Percentiles rank a stretch among this genome's conserved stretches.
phyloP scores from a whole-genome alignment of 2,888 invertebrate genomes.

The Caenorhabditis becei region DNA sequence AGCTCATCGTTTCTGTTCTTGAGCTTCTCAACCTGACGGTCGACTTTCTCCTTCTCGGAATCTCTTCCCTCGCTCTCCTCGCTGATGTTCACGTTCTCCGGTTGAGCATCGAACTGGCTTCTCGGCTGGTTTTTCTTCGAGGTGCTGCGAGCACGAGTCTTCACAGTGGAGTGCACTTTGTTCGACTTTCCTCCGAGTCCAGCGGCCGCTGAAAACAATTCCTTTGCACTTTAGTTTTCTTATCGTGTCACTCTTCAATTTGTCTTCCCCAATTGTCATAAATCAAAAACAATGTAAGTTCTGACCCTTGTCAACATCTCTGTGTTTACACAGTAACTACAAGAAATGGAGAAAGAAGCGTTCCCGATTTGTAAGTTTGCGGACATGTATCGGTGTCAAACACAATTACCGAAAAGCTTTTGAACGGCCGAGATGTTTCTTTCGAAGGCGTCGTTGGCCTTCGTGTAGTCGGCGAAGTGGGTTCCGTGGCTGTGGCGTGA shows the following conservation, averaged over 20 bases:
- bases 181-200: conserved; percentile 56
- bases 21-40: conserved; percentile 52
- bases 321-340: conserved; percentile 1
- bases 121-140: conserved; percentile 62
- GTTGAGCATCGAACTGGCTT: conserved; percentile 72
- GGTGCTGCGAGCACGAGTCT: conserved; percentile 59
- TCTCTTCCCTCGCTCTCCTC: conserved; percentile 66
- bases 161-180: conserved; percentile 39
- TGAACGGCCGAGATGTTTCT: conserved; percentile 71
- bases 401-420: conserved; percentile 66
- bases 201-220: conserved; percentile 62
- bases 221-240: conserved; percentile 2
- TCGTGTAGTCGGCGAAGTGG: conserved; percentile 69
- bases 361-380: conserved; percentile 7
- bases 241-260: conserved; percentile 3
- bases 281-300: background rate
- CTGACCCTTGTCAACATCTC: conserved; percentile 14
- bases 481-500: conserved; percentile 69
- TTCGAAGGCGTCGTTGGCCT: conserved; percentile 70
- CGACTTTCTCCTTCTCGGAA: conserved; percentile 50
- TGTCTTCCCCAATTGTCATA: background rate
- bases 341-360: background rate
- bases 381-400: conserved; percentile 16
- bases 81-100: conserved; percentile 68
- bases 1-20: conserved; percentile 57